These are phyloP conservation scores for Prosapia bicincta DNA, from an alignment of 2,888 invertebrate genomes.

Conservation along the genomic window DNA sequence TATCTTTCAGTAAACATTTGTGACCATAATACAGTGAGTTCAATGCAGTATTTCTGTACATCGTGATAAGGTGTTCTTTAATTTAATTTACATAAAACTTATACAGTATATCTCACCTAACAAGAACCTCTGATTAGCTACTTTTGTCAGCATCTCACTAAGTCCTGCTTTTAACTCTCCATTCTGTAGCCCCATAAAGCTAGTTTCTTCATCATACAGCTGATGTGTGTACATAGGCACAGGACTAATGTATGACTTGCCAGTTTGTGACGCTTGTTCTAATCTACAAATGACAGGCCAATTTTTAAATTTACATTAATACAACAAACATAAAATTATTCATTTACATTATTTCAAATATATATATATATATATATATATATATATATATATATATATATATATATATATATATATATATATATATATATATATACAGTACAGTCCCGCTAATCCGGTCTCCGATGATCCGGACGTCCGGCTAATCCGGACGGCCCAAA, in stretches of 20 bases:
- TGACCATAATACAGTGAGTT: too few species aligned
- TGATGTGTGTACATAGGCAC: constrained; percentile 56
- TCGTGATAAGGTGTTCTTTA: too few species aligned
- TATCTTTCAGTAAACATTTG: too few species aligned
- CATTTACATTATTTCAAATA: too few species aligned
- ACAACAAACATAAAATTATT: neutral
- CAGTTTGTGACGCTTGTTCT: constrained; percentile 59
- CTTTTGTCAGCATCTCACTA: constrained; percentile 55
- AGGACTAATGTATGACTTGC: constrained; percentile 62
- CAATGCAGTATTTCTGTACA: too few species aligned
- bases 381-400: neutral
- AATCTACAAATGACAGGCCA: constrained; percentile 56
- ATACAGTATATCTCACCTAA: constrained; percentile 36
- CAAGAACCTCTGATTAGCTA: constrained; percentile 48
- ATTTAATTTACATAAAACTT: too few species aligned
- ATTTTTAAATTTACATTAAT: constrained; percentile 8
- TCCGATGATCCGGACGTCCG: too few species aligned
- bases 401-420: too few species aligned
- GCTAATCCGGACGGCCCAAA: too few species aligned
- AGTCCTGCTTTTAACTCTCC: constrained; percentile 65
- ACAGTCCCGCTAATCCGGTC: too few species aligned
- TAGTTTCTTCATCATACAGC: constrained; percentile 43
- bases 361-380: neutral
- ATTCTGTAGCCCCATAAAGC: constrained; percentile 52
- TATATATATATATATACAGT: too few species aligned